Base-by-base conservation (phyloP, 2,888 invertebrate genomes). In the Thalpophila matura region DNA sequence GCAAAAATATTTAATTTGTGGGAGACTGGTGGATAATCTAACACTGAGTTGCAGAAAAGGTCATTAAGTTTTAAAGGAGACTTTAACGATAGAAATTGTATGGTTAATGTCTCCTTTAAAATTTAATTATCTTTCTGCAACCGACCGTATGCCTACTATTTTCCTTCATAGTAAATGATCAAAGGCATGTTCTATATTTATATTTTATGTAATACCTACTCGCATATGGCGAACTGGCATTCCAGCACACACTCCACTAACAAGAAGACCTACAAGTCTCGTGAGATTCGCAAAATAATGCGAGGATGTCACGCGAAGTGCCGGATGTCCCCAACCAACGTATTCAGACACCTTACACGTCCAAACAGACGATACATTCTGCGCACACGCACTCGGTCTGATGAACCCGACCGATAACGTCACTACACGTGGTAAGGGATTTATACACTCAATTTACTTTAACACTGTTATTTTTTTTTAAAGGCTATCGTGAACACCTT, bases 271-370 rank as follows among this genome's bases (percentile, higher is more conserved):
- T 74, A 77, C 71, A 72, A 74, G 50, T 60, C 56, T 53, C 16
- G 37, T 35, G 53, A 59, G 58, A 72, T 58, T 56, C 43, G 53
- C 50, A 55, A 60, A 61, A 68, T 83, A 79, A 81, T 77, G 78
- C 59, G 66, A 47, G 67, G 59, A 66, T 70, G 57, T 78, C 82
- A 84, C 81, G 84, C 83, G 65, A 81, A 65, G 50, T 68, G 73
- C 77, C 77, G 79, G 84, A 83, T 76, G 75, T 72, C 53, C 47
- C 71, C 49, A 16, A 16, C 63, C 14, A 47, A 43, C 54, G 45
- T 40, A 35, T 46, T 22, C 71, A 53, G 66, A 71, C 79, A 66
- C 63, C 66, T 53, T 68, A 62, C 76, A 68, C 43, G 66, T 67
- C 62, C 49, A 55, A 69, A 77, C 67, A 66, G 42, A 65, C 64